A percentile compares a stretch with the other conserved stretches of the same genome.
These are phyloP conservation scores for Ifrita kowaldi DNA, from an alignment of 2,113 vertebrate genomes.

Conservation along the genomic window DNA sequence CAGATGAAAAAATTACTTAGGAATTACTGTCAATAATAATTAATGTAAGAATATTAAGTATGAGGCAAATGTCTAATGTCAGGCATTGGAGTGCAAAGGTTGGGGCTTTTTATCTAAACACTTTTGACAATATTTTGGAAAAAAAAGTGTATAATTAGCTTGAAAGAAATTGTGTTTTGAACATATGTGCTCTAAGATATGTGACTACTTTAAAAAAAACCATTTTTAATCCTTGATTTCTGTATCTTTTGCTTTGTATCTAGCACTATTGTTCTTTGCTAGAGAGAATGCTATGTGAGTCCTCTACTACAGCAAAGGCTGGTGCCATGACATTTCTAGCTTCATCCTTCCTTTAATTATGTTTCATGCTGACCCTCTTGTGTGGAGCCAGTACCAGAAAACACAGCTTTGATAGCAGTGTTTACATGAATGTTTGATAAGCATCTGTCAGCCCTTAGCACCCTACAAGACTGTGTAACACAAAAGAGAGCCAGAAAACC, in stretches of 20 bases:
- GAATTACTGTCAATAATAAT: not conserved
- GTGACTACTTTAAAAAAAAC: not conserved
- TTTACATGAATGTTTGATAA: constrained; percentile 80
- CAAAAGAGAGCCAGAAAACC: constrained; percentile 59
- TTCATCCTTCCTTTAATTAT: constrained; percentile 57
- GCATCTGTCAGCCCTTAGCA: constrained; percentile 70
- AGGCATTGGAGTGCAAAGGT: not conserved
- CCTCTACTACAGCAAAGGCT: not conserved
- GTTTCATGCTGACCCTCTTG: constrained; percentile 62
- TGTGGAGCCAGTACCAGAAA: constrained; percentile 45
- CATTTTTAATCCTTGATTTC: not conserved
- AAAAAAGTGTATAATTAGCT: not conserved
- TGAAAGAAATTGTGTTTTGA: not conserved
- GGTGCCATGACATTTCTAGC: constrained; percentile 38
- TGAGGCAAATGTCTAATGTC: not conserved
- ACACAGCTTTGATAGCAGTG: constrained; percentile 60
- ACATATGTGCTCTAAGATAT: not conserved
- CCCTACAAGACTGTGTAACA: constrained; percentile 59
- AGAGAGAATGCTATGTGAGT: not conserved
- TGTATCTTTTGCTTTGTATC: not conserved
- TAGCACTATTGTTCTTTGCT: not conserved
- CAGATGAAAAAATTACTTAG: not conserved
- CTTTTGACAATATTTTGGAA: not conserved
- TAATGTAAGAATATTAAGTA: not conserved
- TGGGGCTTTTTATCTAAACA: not conserved